These are phyloP conservation scores for Baronia brevicornis DNA, from an alignment of 2,888 invertebrate species.

Conservation along the genomic window DNA sequence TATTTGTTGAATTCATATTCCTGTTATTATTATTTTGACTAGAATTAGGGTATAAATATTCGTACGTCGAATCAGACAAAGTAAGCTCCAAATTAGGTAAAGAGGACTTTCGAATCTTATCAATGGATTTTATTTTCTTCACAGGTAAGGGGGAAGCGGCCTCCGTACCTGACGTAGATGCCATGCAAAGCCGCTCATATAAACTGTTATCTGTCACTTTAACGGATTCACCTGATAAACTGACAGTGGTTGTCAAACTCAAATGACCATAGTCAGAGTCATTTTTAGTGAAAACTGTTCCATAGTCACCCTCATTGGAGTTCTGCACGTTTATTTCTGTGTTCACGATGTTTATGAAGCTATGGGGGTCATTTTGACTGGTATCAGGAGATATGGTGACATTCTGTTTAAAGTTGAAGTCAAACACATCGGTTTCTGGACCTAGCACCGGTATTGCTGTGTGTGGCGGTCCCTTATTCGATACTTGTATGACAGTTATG, in stretches of 20 bases:
- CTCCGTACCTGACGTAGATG: constrained; percentile 42
- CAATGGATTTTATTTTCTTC: constrained; percentile 35
- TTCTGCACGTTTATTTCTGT: constrained; percentile 39
- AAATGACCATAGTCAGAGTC: constrained; percentile 59
- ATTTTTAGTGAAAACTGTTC: constrained; percentile 41
- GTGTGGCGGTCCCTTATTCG: constrained; percentile 63
- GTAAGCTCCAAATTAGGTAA: constrained; percentile 50
- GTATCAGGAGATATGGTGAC: constrained; percentile 26
- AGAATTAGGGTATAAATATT: constrained; percentile 50
- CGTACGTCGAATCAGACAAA: constrained; percentile 45
- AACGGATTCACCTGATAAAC: constrained; percentile 32
- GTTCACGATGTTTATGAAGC: constrained; percentile 59
- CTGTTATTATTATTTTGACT: constrained; percentile 27
- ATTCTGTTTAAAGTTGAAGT: constrained; percentile 50
- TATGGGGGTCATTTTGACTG: constrained; percentile 12
- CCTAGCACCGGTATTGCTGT: constrained; percentile 60
- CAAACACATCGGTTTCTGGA: constrained; percentile 45
- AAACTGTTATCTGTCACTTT: constrained; percentile 21
- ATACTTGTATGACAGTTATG: constrained; percentile 78
- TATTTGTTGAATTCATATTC: constrained; percentile 9
- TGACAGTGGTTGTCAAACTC: constrained; percentile 60
- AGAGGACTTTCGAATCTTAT: constrained; percentile 52
- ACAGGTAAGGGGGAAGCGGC: constrained; percentile 38
- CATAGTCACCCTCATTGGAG: constrained; percentile 39
- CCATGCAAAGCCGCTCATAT: constrained; percentile 57